phyloP scores from a whole-genome alignment of 2,888 invertebrate genomes.

The Polydrusus tereticollis region DNA sequence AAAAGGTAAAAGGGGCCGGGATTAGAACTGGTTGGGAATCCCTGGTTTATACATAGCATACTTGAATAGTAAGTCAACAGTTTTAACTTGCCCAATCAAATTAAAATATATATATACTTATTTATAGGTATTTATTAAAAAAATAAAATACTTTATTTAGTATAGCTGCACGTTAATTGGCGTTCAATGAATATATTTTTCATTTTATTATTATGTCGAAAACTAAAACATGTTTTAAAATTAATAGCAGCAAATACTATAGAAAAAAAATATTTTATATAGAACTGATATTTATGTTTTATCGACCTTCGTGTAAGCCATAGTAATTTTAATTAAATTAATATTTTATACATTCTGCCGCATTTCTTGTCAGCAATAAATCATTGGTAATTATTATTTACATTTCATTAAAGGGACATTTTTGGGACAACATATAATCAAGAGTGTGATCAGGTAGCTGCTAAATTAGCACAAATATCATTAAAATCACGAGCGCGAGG shows the following conservation, averaged over 20 bases:
- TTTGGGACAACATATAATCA: constrained; percentile 13
- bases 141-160: constrained; percentile 1
- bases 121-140: no score
- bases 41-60: no score
- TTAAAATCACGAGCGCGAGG: no score
- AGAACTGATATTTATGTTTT: constrained; percentile 30
- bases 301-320: constrained; percentile 36
- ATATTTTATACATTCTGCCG: constrained; percentile 40
- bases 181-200: constrained; percentile 9
- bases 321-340: constrained; percentile 41
- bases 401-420: constrained; percentile 32
- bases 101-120: no score
- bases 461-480: no score
- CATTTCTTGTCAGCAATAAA: constrained; percentile 35
- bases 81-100: no score
- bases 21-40: no score
- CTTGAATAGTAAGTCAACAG: no score
- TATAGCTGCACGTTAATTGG: constrained; percentile 16
- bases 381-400: constrained; percentile 42
- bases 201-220: constrained; percentile 6
- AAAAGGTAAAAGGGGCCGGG: no score
- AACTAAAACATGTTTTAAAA: constrained; percentile 36
- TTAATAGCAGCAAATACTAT: constrained; percentile 32
- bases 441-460: background rate
- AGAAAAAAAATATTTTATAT: constrained; percentile 20